Evolutionary conservation across 2,797 vertebrate genomes (phyloP).

Genomic region (Acropternis orthonyx): DNA sequence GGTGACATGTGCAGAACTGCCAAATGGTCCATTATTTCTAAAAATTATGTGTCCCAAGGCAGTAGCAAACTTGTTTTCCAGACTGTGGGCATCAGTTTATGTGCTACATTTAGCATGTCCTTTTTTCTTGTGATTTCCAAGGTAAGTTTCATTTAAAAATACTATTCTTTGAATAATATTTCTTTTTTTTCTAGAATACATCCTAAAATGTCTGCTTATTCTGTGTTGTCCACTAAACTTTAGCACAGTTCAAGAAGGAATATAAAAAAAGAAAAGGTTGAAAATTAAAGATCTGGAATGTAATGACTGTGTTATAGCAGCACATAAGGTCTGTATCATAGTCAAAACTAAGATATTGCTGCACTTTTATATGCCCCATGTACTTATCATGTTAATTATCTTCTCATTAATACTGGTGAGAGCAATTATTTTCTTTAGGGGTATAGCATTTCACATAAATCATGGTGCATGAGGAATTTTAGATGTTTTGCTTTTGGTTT

Average conservation of each 20-base stretch:
- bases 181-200: neutral
- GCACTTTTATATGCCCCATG: neutral
- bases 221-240: neutral
- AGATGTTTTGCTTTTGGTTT: neutral
- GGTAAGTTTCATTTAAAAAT: constrained; percentile 1
- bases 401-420: constrained; percentile 20
- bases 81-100: constrained; percentile 57
- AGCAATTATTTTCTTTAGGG: constrained; percentile 40
- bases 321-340: neutral
- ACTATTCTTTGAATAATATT: neutral
- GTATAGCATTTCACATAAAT: constrained; percentile 2
- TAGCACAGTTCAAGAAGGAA: neutral
- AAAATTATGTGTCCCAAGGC: constrained; percentile 75
- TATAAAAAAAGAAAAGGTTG: neutral
- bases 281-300: neutral
- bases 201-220: neutral
- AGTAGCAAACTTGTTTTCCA: constrained; percentile 72
- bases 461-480: neutral
- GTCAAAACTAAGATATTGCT: constrained; percentile 31
- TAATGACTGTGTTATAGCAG: neutral
- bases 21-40: constrained; percentile 79
- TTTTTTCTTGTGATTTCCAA: constrained; percentile 45
- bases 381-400: constrained; percentile 37
- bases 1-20: constrained; percentile 71
- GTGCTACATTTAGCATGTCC: constrained; percentile 2